Base-by-base conservation (phyloP, 2,113 vertebrate genomes). In the Platysteira castanea region DNA sequence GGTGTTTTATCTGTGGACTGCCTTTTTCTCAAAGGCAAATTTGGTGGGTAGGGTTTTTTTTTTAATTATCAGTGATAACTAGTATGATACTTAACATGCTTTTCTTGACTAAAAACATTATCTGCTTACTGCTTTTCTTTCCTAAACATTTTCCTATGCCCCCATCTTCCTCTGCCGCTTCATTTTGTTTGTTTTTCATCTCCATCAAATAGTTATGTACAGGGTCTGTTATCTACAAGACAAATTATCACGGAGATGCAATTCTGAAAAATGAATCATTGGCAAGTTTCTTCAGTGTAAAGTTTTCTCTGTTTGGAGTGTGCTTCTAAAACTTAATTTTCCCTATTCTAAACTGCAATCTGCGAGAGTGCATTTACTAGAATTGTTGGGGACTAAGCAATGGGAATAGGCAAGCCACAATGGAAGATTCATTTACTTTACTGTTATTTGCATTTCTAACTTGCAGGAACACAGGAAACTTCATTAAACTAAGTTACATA, bases 191-290 rank as follows among this genome's bases (percentile, higher is more conserved):
- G 12, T 7, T 50, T 87, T 73, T 87, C 5, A 8, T 74, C 30
- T 89, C 28, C 13, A 61, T 10, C 59, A 60, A 37, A 41, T 50
- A 68, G 11, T 33, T 93, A 6, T 1, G 15, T 37, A 20, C 7
- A 13, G 33, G 2, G 4, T 74, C 35, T 71, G 7, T 30, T 53
- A 18, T 57, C 6, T 3, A 2, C 14, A 59, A 33, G 15, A 53
- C 37, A 69, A 24, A n/a, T 77, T 65, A 44, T 24, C 19, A 20
- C 41, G 22, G 30, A 8, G 24, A 8, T 91, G 21, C 13, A 39
- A 1, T 70, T 91, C 35, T 81, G 61, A 67, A 60, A 75, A 73
- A 23, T 33, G 0, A 63, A 12, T 86, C 0, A 0, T 42, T 10
- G 56, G 6, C 44, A 49, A 41, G 23, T 16, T 93, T 11, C 21